phyloP scores from a whole-genome alignment of 2,888 invertebrate genomes.

The Lepidochrysops patricia region DNA sequence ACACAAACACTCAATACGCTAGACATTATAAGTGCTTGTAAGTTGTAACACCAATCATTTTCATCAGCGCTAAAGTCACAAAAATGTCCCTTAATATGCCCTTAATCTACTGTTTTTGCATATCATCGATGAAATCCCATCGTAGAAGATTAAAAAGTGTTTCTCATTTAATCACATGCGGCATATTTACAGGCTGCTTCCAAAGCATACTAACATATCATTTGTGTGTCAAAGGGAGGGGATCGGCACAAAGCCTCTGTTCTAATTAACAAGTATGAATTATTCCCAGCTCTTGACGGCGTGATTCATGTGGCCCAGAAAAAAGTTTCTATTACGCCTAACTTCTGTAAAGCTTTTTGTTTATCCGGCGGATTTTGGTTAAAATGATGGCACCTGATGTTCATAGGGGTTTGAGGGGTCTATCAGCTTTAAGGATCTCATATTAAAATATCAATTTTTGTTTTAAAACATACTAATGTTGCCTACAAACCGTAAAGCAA shows the following conservation, averaged over 20 bases:
- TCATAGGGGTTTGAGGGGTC: neutral
- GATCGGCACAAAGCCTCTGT: slow-evolving; percentile 4
- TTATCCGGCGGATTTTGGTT: slow-evolving; percentile 14
- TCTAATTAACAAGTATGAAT: slow-evolving; percentile 24
- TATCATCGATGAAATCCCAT: neutral
- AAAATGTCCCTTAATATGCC: no score
- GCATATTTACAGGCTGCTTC: neutral
- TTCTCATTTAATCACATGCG: neutral
- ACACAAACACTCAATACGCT: no score
- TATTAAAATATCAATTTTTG: no score
- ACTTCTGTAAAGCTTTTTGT: slow-evolving; percentile 30
- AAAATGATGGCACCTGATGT: neutral
- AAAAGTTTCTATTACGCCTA: slow-evolving; percentile 30
- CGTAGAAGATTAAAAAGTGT: neutral
- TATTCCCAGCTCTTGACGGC: slow-evolving; percentile 22
- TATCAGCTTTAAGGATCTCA: neutral
- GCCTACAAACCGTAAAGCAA: no score
- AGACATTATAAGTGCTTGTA: no score
- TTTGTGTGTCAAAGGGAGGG: slow-evolving; percentile 15
- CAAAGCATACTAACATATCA: slow-evolving; percentile 10
- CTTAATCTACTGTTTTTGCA: neutral
- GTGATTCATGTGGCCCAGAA: slow-evolving; percentile 31
- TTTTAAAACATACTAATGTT: no score
- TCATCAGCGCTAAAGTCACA: no score
- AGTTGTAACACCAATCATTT: neutral